These are phyloP conservation scores for Palythoa grandiflora DNA, from an alignment of 92 coral and sea anemone species.

Conservation along the genomic window DNA sequence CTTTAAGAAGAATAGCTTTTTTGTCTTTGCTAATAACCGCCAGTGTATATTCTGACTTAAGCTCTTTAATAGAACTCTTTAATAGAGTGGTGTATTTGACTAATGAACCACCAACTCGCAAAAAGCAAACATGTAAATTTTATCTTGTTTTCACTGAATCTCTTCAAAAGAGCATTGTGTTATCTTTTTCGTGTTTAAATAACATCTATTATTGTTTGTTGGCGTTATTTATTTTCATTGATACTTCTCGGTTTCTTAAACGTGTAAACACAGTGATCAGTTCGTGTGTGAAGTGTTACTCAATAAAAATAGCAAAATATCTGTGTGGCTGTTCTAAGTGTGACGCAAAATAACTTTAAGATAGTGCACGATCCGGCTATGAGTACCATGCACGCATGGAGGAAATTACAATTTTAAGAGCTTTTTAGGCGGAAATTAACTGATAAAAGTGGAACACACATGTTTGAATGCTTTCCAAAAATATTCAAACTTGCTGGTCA, in stretches of 20 bases:
- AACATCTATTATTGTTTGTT: neutral
- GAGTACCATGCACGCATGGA: neutral
- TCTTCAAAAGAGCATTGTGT: neutral
- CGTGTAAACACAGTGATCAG: slow-evolving; percentile 34
- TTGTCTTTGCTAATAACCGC: neutral
- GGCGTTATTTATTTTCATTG: neutral
- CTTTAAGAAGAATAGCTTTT: slow-evolving; percentile 4
- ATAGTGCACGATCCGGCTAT: neutral
- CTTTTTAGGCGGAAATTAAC: slow-evolving; percentile 6
- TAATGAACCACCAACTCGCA: neutral
- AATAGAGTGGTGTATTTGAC: neutral
- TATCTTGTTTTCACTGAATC: neutral
- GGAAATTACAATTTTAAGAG: slow-evolving; percentile 38
- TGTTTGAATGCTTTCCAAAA: slow-evolving; percentile 20
- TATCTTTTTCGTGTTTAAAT: neutral
- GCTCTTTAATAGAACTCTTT: no score
- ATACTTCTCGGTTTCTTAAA: neutral
- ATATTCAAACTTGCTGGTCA: neutral
- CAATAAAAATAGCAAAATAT: neutral
- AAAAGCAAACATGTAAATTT: neutral
- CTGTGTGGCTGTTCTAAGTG: neutral
- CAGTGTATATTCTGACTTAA: neutral
- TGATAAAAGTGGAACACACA: slow-evolving; percentile 8
- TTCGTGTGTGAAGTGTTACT: neutral
- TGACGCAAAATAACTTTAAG: neutral